Conservation (phyloP, 2,113 vertebrate species). For the Loxodonta africana region DNA sequence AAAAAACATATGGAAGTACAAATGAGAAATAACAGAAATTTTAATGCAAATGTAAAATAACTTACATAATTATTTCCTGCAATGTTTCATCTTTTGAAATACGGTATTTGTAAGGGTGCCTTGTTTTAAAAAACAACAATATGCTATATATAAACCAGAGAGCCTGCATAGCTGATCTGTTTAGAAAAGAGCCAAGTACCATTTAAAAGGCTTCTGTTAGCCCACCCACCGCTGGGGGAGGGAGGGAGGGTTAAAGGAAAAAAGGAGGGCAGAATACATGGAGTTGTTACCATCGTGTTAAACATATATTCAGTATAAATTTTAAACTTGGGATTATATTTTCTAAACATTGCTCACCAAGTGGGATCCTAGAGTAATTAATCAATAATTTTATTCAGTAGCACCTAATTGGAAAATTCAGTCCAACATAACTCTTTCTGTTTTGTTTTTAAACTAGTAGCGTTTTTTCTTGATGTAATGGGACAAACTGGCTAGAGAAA, state of each 20-base stretch:
- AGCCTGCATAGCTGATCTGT: slow-evolving; percentile 88
- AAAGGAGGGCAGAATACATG: slow-evolving; percentile 83
- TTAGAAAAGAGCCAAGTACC: slow-evolving; percentile 90
- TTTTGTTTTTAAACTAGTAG: neutral
- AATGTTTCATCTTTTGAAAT: slow-evolving; percentile 83
- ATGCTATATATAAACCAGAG: slow-evolving; percentile 89
- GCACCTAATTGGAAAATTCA: slow-evolving; percentile 25
- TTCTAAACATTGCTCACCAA: slow-evolving; percentile 63
- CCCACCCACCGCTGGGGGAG: slow-evolving; percentile 4
- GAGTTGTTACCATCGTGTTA: slow-evolving; percentile 87
- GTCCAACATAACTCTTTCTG: neutral
- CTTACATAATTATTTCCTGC: slow-evolving; percentile 86
- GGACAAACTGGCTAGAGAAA: neutral
- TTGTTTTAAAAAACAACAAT: slow-evolving; percentile 83
- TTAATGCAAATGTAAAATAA: slow-evolving; percentile 70
- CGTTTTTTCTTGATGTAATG: neutral
- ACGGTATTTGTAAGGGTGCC: slow-evolving; percentile 84
- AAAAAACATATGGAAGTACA: slow-evolving; percentile 81
- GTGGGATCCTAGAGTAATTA: neutral
- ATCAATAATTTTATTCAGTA: slow-evolving; percentile 10
- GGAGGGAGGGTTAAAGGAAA: slow-evolving; percentile 75
- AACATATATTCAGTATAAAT: slow-evolving; percentile 83
- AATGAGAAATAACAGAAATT: slow-evolving; percentile 80
- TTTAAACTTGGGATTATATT: slow-evolving; percentile 69
- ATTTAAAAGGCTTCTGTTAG: slow-evolving; percentile 87